Percentiles rank a stretch among this genome's conserved stretches.
phyloP scores from a whole-genome alignment of 2,113 vertebrate genomes.

The Lamprotornis superbus region DNA sequence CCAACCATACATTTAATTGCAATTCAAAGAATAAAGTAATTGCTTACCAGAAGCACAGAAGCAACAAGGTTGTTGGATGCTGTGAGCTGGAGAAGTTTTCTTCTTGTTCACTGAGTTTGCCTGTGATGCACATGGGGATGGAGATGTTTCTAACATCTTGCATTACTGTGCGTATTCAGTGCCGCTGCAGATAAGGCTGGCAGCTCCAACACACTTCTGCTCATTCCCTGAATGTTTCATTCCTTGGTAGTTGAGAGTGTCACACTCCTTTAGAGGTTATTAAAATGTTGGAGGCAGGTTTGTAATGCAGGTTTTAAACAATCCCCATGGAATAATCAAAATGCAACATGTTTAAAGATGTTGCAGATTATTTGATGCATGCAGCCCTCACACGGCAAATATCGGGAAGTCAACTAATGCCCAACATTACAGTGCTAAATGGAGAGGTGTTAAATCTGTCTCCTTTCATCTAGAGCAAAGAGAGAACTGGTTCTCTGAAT shows the following conservation, averaged over 20 bases:
- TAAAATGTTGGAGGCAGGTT: neutral
- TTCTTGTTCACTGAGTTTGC: neutral
- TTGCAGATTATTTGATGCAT: neutral
- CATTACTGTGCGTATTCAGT: neutral
- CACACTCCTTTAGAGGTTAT: neutral
- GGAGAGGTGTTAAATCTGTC: neutral
- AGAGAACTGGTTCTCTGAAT: constrained; percentile 40
- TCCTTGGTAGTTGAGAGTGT: neutral
- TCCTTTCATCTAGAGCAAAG: neutral
- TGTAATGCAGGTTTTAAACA: neutral
- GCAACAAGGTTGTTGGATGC: neutral
- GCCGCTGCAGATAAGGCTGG: neutral
- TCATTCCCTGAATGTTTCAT: neutral
- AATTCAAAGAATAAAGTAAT: neutral
- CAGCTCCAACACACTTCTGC: neutral
- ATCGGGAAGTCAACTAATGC: neutral
- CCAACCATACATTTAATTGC: neutral
- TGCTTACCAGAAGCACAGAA: neutral
- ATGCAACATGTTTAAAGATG: neutral
- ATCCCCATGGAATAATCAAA: neutral
- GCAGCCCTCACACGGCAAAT: neutral
- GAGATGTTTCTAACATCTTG: neutral
- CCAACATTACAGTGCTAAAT: neutral
- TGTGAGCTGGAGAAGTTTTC: neutral
- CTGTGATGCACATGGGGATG: neutral